These are phyloP conservation scores for Scaptomyza graminum DNA, from an alignment of 1,140 invertebrate species.

Conservation along the genomic window DNA sequence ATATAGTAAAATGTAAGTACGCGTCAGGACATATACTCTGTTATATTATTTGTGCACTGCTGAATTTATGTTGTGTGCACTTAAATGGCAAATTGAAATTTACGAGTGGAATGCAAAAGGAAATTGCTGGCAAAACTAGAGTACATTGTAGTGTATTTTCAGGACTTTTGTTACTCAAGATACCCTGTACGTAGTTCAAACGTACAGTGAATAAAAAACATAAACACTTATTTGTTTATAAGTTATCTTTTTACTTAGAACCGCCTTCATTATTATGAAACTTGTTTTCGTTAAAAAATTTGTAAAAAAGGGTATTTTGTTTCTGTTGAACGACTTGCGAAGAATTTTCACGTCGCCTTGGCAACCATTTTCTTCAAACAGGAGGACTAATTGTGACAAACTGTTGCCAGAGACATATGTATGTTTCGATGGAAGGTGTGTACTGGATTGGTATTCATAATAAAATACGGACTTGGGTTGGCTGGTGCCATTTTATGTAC, in stretches of 20 bases:
- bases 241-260: background rate
- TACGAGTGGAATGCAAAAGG: conserved; percentile 44
- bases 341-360: conserved; percentile 5
- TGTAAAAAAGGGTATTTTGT: background rate
- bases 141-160: background rate
- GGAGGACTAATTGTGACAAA: conserved; percentile 66
- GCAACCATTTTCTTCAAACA: conserved; percentile 38
- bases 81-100: conserved; percentile 64
- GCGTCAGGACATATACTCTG: conserved; percentile 21
- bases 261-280: background rate
- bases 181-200: background rate
- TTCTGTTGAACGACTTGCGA: no score
- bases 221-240: background rate
- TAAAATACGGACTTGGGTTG: background rate
- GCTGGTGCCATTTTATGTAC: conserved; percentile 15
- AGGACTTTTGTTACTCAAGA: background rate
- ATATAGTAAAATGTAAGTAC: conserved; percentile 8
- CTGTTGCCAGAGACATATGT: conserved; percentile 54
- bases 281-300: background rate
- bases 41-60: conserved; percentile 9
- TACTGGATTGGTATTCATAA: background rate
- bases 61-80: conserved; percentile 27
- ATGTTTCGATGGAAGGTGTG: background rate
- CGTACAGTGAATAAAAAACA: no score
- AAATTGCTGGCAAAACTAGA: conserved; percentile 28